A percentile compares a stretch with the other conserved stretches of the same genome.
Conservation (phyloP, 2,888 invertebrate species). For the Brachycybe producta region DNA sequence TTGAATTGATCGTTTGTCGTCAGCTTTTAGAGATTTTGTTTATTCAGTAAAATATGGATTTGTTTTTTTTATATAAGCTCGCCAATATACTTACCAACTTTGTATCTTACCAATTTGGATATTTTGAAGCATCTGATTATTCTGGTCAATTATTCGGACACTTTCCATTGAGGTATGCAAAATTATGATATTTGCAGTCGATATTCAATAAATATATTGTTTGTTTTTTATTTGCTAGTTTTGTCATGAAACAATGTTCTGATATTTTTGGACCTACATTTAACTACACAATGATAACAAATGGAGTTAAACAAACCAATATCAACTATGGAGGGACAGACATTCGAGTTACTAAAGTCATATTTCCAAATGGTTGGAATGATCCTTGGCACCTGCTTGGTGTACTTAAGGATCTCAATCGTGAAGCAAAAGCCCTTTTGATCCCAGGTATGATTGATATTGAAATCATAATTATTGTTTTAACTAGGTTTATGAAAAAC, state of each 20-base stretch:
- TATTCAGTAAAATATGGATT: too few species aligned
- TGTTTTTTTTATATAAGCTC: background rate
- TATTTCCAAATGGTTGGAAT: slow-evolving; percentile 75
- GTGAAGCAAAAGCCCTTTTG: slow-evolving; percentile 33
- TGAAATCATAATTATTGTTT: slow-evolving; percentile 30
- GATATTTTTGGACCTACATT: slow-evolving; percentile 32
- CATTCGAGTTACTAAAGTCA: slow-evolving; percentile 54
- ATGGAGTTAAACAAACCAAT: slow-evolving; percentile 31
- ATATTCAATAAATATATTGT: background rate
- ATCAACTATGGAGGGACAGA: slow-evolving; percentile 57
- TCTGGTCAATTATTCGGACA: slow-evolving; percentile 35
- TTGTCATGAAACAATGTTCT: slow-evolving; percentile 31
- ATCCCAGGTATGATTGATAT: slow-evolving; percentile 32
- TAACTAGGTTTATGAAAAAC: too few species aligned
- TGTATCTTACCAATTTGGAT: slow-evolving; percentile 43
- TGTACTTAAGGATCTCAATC: slow-evolving; percentile 30
- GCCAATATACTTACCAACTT: slow-evolving; percentile 39
- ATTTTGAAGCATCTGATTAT: slow-evolving; percentile 38
- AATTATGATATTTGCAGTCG: background rate
- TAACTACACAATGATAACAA: slow-evolving; percentile 26
- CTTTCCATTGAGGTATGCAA: slow-evolving; percentile 27
- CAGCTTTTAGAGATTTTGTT: too few species aligned
- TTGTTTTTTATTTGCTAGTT: slow-evolving; percentile 21
- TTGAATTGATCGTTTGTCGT: too few species aligned
- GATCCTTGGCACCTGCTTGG: slow-evolving; percentile 49